These are phyloP conservation scores for Centruroides vittatus DNA, from an alignment of 1,140 invertebrate species.

Conservation along the genomic window DNA sequence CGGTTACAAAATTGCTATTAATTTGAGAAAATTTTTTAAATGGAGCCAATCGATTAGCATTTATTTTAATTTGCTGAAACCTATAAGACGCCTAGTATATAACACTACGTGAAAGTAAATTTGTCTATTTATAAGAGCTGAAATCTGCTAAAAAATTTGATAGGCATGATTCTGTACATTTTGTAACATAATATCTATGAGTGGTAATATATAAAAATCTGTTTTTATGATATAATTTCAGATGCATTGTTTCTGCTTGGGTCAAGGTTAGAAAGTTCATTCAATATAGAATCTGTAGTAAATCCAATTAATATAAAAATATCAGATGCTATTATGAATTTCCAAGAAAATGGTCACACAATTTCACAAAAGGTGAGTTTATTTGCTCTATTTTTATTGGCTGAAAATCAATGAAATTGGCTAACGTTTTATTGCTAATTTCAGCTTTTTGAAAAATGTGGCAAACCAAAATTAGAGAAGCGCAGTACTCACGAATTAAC, in stretches of 20 bases:
- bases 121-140: too few species aligned
- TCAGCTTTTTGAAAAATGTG: conserved; percentile 60
- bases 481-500: conserved; percentile 32
- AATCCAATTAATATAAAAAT: conserved; percentile 95
- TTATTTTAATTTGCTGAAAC: too few species aligned
- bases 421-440: conserved; percentile 6
- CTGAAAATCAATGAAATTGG: not conserved
- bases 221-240: not conserved
- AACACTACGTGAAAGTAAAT: too few species aligned
- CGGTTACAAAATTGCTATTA: too few species aligned
- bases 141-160: too few species aligned
- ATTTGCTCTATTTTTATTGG: not conserved
- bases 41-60: too few species aligned
- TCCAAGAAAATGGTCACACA: conserved; percentile 73
- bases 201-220: not conserved
- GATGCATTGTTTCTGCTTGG: not conserved
- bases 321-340: conserved; percentile 98
- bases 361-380: conserved; percentile 47
- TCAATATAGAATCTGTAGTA: conserved; percentile 94
- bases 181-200: too few species aligned
- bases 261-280: conserved; percentile 58
- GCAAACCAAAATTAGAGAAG: conserved; percentile 52
- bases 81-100: too few species aligned
- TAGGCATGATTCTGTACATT: too few species aligned
- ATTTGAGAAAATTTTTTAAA: too few species aligned